Evolutionary conservation across 2,113 vertebrate genomes (phyloP), one percentile per base, ranked within the genome.

Genomic region (Lynx canadensis): DNA sequence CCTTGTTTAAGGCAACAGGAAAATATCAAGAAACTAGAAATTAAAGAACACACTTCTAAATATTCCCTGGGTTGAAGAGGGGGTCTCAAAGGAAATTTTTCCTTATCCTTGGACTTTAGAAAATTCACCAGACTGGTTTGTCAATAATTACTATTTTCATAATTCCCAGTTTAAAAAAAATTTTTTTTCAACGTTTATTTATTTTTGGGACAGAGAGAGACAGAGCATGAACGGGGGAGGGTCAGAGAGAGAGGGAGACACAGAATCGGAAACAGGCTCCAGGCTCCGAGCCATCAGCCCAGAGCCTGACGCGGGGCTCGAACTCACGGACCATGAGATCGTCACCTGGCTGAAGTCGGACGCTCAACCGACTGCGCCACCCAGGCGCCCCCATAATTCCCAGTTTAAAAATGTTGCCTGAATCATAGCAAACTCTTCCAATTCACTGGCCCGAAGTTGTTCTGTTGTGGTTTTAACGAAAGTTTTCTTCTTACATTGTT

Each of bases 81-180:
- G 66, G 0, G 11, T 50, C 15, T 81, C 50, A 78, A 89, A 79
- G 63, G 4, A 90, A 78, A 65, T 38, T 65, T 89, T 63, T 79
- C 41, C 85, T 86, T 65, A 91, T 74, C 45, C 57, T 78, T 55
- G 38, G 91, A 87, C 73, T 81, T 94, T 23, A 91, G 88, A 91
- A 66, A 86, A 57, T 14, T 94, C 45, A 19, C 3, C 92, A 91
- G 55, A 91, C 55, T 66, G 36, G 2, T 80, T n/a, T 45, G 71
- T 71, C 87, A 48, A 31, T 66, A 50, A 65, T 38, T 55, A 25
- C 19, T 91, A 12, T 79, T 90, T 71, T 36, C 21, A 79, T 21
- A 84, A 84, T 85, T 85, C 33, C 73, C 38, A 36, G 29, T 55
- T 96, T 45, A 91, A 11, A 13, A 12, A 45, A 36, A 36, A 2